Evolutionary conservation across 2,888 invertebrate species (phyloP).

Genomic region (Ceratothoa steindachneri): DNA sequence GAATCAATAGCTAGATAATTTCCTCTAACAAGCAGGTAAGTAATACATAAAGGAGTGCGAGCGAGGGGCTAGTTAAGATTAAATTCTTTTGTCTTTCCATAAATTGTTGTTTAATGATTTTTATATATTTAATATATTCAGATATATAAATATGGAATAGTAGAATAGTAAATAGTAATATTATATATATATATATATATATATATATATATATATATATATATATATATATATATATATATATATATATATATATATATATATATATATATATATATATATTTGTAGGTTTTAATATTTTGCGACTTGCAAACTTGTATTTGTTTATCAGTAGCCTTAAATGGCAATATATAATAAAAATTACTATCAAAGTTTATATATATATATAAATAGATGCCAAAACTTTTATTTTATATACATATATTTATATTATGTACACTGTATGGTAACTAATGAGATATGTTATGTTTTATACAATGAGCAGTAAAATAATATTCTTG

Average conservation of each 20-base stretch:
- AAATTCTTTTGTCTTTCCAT: not conserved
- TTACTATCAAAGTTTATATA: not conserved
- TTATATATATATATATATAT: not conserved
- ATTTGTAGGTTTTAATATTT: not conserved
- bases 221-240: constrained; percentile 14
- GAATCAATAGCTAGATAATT: too few species aligned
- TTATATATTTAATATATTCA: constrained; percentile 1
- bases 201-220: constrained; percentile 3
- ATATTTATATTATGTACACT: not conserved
- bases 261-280: not conserved
- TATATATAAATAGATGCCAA: not conserved
- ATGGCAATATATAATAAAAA: not conserved
- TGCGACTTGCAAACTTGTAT: not conserved
- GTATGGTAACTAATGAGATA: too few species aligned
- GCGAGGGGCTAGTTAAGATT: too few species aligned
- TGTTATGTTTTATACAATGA: not conserved
- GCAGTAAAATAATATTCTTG: too few species aligned
- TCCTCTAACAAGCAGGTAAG: too few species aligned
- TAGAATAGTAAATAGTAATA: not conserved
- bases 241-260: not conserved
- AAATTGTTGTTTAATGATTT: not conserved
- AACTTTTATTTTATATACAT: constrained; percentile 7
- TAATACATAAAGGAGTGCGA: too few species aligned
- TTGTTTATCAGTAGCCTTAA: not conserved
- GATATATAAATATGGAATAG: not conserved